Evolutionary conservation across 2,113 vertebrate species (phyloP).

Genomic region (Saguinus imperator): DNA sequence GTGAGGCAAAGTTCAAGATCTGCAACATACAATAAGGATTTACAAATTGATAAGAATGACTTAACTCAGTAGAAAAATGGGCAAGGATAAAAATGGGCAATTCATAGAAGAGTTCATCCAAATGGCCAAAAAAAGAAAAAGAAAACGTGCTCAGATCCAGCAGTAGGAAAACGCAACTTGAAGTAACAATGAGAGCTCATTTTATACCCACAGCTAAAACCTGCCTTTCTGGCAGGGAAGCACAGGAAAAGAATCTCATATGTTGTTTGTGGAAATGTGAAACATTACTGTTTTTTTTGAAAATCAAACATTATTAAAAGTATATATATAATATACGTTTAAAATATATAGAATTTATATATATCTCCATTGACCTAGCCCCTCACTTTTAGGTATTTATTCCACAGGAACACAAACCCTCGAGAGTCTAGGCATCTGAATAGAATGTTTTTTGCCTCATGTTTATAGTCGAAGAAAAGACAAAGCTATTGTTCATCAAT

Average conservation of each 20-base stretch:
- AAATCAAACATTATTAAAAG: slow-evolving; percentile 27
- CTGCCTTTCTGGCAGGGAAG: neutral
- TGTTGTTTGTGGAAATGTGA: neutral
- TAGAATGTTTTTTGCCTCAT: neutral
- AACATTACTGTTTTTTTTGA: neutral
- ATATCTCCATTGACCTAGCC: neutral
- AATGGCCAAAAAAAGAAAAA: neutral
- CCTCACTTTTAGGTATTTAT: neutral
- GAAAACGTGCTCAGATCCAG: neutral
- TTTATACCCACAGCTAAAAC: neutral
- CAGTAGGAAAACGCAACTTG: neutral
- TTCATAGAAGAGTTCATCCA: neutral
- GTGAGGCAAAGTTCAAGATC: neutral
- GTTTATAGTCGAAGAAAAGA: slow-evolving; percentile 24
- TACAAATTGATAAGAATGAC: neutral
- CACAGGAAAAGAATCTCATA: neutral
- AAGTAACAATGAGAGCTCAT: neutral
- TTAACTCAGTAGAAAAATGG: neutral
- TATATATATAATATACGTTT: neutral
- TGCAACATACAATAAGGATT: neutral
- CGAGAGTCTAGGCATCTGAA: neutral
- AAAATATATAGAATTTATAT: neutral
- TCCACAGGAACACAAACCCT: neutral
- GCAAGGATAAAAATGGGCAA: neutral
- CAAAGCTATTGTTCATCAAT: neutral